Base-by-base conservation (phyloP, 2,888 invertebrate genomes). In the Euzophera pinguis region DNA sequence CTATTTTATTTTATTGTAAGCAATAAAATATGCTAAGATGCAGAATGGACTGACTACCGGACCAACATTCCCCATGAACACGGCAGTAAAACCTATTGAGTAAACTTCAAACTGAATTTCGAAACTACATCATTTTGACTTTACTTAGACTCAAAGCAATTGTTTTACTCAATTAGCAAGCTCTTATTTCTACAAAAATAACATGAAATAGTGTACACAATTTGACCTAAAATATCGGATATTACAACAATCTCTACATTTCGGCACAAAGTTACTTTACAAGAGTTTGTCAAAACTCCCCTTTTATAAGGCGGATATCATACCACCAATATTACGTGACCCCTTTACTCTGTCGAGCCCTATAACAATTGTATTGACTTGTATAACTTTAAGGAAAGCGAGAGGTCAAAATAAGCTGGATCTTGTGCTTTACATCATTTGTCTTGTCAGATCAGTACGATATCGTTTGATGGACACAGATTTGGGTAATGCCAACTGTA, bases 381-480 rank as follows among this genome's bases (percentile, higher is more conserved):
- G 14, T 13, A 13, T n/a, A 4, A 22, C 13, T 45, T 13, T 29
- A 41, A 39, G 53, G 50, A 59, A 54, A 60, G 3, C 1, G 50
- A 37, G 42, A 53, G 62, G 59, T 71, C 79, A 61, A 8, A n/a
- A 37, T 61, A 65, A 4, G 48, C 53, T 75, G 81, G 84, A 63
- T 52, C 7, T 49, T 55, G 47, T 59, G 61, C 61, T 70, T 64
- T 65, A 67, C 62, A 75, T 83, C 81, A 84, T 89, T 88, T 84
- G 84, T 88, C 86, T 82, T 77, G 85, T 87, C 87, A 81, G 86
- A 89, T 87, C 70, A 58, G 60, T 57, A 76, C 64, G 88, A 88
- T 87, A 85, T 62, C 63, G 61, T 51, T 64, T 82, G 87, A 86
- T 81, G 86, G 85, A 79, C 84, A 68, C 67, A 80, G 84, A 85